Conservation (phyloP, 2,113 vertebrate species). For the Callipepla californica region DNA sequence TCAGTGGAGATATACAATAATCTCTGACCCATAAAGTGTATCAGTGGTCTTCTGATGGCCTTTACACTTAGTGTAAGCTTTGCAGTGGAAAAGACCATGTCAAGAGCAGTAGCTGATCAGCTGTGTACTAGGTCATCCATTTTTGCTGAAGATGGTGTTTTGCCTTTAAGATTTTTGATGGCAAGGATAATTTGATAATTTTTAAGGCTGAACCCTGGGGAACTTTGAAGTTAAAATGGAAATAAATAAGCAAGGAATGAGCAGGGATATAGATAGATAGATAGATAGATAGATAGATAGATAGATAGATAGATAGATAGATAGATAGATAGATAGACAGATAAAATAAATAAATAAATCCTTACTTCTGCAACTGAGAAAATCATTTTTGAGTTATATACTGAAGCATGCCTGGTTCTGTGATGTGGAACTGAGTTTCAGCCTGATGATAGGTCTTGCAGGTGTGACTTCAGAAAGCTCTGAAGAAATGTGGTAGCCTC, state of each 20-base stretch:
- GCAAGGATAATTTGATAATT: background rate
- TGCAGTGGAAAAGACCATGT: background rate
- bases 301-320: too few relatives aligned
- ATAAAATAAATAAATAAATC: background rate
- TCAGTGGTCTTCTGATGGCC: background rate
- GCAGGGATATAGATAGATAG: background rate
- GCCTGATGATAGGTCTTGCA: background rate
- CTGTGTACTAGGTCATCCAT: background rate
- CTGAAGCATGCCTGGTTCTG: background rate
- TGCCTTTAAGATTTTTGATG: background rate
- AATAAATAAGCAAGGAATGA: background rate
- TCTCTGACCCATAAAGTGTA: background rate
- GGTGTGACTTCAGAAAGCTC: background rate
- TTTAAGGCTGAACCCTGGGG: background rate
- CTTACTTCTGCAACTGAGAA: accelerated
- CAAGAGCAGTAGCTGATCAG: background rate
- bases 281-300: too few relatives aligned
- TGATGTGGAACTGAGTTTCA: background rate
- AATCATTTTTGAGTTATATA: background rate
- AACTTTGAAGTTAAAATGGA: background rate
- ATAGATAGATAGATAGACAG: too few relatives aligned
- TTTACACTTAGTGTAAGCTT: background rate
- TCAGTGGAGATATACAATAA: background rate
- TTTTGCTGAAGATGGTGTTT: background rate
- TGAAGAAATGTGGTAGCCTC: accelerated